Percentiles rank a stretch among this genome's conserved stretches.
These are phyloP conservation scores for Lissonota sp. DNA, from an alignment of 2,888 invertebrate species.

Conservation along the genomic window DNA sequence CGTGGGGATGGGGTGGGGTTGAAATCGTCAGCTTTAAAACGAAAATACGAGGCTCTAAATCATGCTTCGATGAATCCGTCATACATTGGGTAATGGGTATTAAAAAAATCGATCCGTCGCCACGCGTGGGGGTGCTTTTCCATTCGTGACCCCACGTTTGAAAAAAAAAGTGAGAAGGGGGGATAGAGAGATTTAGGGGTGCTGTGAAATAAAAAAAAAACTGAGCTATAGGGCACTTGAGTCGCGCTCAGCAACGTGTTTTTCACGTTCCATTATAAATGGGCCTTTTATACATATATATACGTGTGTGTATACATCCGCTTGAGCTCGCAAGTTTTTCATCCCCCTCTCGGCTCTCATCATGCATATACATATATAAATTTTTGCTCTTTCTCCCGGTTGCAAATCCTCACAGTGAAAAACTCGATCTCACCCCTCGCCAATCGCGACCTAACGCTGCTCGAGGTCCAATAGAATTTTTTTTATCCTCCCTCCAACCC, in stretches of 20 bases:
- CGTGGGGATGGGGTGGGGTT: too few species aligned
- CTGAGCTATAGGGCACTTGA: constrained; percentile 55
- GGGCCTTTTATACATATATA: neutral
- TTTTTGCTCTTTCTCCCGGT: neutral
- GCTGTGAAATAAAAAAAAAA: constrained; percentile 56
- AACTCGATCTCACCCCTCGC: constrained; percentile 12
- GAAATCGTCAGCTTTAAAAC: too few species aligned
- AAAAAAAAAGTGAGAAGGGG: neutral
- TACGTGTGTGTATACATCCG: constrained; percentile 8
- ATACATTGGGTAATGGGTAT: constrained; percentile 17
- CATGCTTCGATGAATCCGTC: too few species aligned
- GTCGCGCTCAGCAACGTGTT: constrained; percentile 46
- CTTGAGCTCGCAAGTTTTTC: constrained; percentile 26
- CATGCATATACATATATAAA: too few species aligned
- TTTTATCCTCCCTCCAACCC: constrained; percentile 2
- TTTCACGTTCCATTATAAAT: constrained; percentile 19
- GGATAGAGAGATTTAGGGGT: constrained; percentile 1
- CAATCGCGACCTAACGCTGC: constrained; percentile 13
- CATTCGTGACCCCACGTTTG: constrained; percentile 28
- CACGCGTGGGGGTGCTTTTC: constrained; percentile 38
- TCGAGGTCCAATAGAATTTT: constrained; percentile 4
- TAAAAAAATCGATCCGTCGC: constrained; percentile 45
- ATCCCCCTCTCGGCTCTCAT: neutral
- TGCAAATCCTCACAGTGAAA: constrained; percentile 37
- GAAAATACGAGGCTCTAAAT: too few species aligned